Percentiles rank a stretch among this genome's conserved stretches.
Conservation (phyloP, 1,140 invertebrate genomes). For the Drosophila ambigua region DNA sequence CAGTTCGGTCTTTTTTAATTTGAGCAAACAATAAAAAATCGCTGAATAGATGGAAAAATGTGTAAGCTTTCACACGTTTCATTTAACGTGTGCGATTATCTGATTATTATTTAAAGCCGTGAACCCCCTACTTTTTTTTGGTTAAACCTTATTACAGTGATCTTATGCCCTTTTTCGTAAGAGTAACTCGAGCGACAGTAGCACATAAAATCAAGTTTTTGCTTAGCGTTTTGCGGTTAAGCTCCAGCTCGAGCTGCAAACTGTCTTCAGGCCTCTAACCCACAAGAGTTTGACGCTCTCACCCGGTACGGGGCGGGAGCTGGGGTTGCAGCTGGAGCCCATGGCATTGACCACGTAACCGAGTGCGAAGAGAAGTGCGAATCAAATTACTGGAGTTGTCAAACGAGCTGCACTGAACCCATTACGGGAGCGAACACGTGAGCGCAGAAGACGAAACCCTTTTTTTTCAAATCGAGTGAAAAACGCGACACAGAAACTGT, state of each 20-base stretch:
- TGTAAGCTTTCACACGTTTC: neutral
- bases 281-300: conserved; percentile 63
- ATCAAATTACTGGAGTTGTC: conserved; percentile 61
- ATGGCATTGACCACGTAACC: conserved; percentile 81
- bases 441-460: conserved; percentile 28
- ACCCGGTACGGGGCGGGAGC: conserved; percentile 40
- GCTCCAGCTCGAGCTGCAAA: neutral
- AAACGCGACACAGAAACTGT: conserved; percentile 31
- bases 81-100: too few species aligned
- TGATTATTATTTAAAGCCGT: too few species aligned
- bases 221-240: conserved; percentile 37
- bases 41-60: too few species aligned
- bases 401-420: conserved; percentile 52
- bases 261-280: conserved; percentile 13
- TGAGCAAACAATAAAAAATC: too few species aligned
- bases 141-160: neutral
- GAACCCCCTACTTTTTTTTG: too few species aligned
- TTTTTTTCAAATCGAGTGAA: conserved; percentile 21
- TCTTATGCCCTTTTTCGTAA: neutral
- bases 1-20: too few species aligned
- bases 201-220: conserved; percentile 37
- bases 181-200: conserved; percentile 32
- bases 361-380: conserved; percentile 68
- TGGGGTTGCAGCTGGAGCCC: conserved; percentile 19
- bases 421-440: conserved; percentile 67